A percentile compares a stretch with the other conserved stretches of the same genome.
Evolutionary conservation across 2,888 invertebrate species (phyloP).

Genomic region (Brachyptera putata): DNA sequence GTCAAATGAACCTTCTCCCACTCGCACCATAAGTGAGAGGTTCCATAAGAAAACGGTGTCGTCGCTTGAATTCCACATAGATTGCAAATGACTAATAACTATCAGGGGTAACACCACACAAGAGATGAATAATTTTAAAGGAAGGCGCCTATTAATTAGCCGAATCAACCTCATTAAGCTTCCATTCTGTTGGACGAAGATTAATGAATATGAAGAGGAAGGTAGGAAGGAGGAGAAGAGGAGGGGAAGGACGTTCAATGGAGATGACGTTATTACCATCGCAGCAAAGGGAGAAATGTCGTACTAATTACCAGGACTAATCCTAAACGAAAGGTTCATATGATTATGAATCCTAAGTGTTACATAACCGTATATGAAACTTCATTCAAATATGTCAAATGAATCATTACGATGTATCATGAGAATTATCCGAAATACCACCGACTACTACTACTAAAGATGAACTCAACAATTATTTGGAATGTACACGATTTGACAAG

Average conservation of each 20-base stretch:
- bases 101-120: background rate
- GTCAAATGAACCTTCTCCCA: too few species aligned
- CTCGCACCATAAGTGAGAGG: too few species aligned
- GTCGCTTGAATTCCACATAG: too few species aligned
- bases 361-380: too few species aligned
- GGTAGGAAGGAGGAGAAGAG: background rate
- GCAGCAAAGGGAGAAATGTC: constrained; percentile 8
- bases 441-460: too few species aligned
- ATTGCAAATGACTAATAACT: constrained; percentile 10
- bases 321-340: too few species aligned
- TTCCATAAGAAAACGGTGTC: too few species aligned
- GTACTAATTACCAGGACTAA: constrained; percentile 19
- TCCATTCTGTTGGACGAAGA: constrained; percentile 27
- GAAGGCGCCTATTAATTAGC: constrained; percentile 25
- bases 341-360: too few species aligned
- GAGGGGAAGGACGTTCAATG: constrained; percentile 10
- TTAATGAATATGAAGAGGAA: constrained; percentile 11
- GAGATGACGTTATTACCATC: constrained; percentile 7
- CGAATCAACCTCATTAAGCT: constrained; percentile 25
- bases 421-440: constrained; percentile 16
- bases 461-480: too few species aligned
- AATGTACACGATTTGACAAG: background rate
- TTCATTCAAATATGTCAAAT: too few species aligned
- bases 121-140: constrained; percentile 22
- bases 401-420: constrained; percentile 9